A percentile compares a stretch with the other conserved stretches of the same genome.
Conservation (phyloP, 2,797 vertebrate genomes). For the Galaxias olidus region DNA sequence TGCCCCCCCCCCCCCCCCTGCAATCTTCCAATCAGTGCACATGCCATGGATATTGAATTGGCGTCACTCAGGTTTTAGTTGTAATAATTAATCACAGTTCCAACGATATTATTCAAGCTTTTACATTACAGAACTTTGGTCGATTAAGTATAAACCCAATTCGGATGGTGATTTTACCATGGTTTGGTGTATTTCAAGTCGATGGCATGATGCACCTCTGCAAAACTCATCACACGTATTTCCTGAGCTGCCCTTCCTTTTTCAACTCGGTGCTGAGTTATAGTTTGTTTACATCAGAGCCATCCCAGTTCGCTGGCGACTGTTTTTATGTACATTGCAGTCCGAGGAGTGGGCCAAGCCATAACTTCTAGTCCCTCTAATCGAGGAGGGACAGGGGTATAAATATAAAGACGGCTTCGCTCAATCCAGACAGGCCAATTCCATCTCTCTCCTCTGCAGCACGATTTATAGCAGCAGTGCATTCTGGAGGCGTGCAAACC, state of each 20-base stretch:
- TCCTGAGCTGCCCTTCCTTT: background rate
- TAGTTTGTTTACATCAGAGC: slow-evolving; percentile 22
- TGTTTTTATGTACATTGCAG: slow-evolving; percentile 33
- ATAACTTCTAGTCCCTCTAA: slow-evolving; percentile 57
- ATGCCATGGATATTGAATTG: slow-evolving; percentile 19
- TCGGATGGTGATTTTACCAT: no score
- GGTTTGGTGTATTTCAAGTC: no score
- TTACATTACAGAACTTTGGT: no score
- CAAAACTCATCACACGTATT: slow-evolving; percentile 15
- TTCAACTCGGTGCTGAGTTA: background rate
- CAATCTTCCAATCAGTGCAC: slow-evolving; percentile 51
- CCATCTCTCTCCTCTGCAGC: slow-evolving; percentile 35
- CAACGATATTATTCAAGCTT: no score
- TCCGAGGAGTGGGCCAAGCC: slow-evolving; percentile 27
- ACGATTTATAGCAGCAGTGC: slow-evolving; percentile 57
- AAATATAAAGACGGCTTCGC: slow-evolving; percentile 43
- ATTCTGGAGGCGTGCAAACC: slow-evolving; percentile 21
- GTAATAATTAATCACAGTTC: no score
- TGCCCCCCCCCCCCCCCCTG: slow-evolving; percentile 40
- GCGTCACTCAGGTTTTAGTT: no score
- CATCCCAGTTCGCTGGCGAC: slow-evolving; percentile 1
- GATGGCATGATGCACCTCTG: background rate
- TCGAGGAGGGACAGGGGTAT: slow-evolving; percentile 39
- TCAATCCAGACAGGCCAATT: slow-evolving; percentile 43
- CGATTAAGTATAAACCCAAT: background rate